Evolutionary conservation across 2,113 vertebrate genomes (phyloP), one percentile per base, ranked within the genome.

Genomic region (Chitala chitala): DNA sequence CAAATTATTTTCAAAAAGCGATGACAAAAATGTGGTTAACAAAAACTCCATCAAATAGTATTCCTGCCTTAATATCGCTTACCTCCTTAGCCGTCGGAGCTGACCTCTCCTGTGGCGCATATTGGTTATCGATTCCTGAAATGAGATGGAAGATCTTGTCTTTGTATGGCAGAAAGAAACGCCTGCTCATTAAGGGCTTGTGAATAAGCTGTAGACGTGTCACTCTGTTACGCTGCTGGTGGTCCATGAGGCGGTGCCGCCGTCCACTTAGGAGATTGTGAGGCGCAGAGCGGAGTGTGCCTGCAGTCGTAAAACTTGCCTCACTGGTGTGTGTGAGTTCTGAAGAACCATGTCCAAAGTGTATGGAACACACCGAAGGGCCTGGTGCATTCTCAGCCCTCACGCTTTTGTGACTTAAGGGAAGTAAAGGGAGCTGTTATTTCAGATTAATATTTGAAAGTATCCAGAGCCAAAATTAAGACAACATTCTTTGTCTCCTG

Each of bases 401-500:
- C 17, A n/a, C 7, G 4, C n/a, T 29, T 72, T 72, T 58, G 29
- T 24, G 24, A 58, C 15, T 72, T 22, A 36, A 48, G 38, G 26
- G 51, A 42, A n/a, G 31, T 4, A 42, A 56, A 8, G 64, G 4
- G 5, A n/a, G 5, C 33, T 56, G 24, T 69, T 69, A 7, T 69
- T 69, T 48, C 65, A 48, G 24, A 22, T 33, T 5, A 55, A 36
- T 38, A 15, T 54, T 55, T 55, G 38, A 54, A 17, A 33, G n/a
- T 3, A 24, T 44, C 17, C 13, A 42, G 38, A 44, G 38, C 38
- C 13, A 48, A 29, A 15, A 3, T 3, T 76, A 74, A 73, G 82
- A 77, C 70, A 0, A 74, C 78, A 84, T 80, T 86, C 84, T 87
- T 84, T 86, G 79, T 80, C 76, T 81, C 64, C 80, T 84, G 76